phyloP scores from a whole-genome alignment of 2,113 vertebrate species.

The Phyllopteryx taeniolatus region DNA sequence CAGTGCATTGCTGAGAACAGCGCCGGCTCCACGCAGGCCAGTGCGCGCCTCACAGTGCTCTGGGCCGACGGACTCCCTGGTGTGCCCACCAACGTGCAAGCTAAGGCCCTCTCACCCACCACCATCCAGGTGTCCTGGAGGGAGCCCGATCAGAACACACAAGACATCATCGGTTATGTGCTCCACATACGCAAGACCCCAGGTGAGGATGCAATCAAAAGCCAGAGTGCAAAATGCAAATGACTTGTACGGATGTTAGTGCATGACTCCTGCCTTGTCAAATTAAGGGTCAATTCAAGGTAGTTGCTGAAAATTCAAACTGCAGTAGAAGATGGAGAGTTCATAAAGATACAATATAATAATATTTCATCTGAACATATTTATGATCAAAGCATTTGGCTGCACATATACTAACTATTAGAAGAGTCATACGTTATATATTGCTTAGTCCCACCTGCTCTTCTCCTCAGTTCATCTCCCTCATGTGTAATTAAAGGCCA shows the following conservation, averaged over 20 bases:
- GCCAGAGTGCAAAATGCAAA: not conserved
- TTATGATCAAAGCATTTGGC: not conserved
- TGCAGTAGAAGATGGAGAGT: not conserved
- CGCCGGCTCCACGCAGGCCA: constrained; percentile 93
- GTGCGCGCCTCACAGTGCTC: constrained; percentile 90
- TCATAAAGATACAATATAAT: not conserved
- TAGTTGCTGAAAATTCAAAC: not conserved
- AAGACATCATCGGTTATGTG: constrained; percentile 96
- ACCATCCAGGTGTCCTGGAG: constrained; percentile 92
- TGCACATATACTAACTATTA: not conserved
- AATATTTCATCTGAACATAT: not conserved
- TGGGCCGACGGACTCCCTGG: constrained; percentile 92
- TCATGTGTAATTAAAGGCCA: constrained; percentile 60
- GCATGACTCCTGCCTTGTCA: not conserved
- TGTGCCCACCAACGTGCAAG: constrained; percentile 79
- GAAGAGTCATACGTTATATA: not conserved
- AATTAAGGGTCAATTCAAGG: not conserved
- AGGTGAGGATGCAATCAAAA: constrained; percentile 65
- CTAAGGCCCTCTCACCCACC: constrained; percentile 82
- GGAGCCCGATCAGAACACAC: constrained; percentile 86
- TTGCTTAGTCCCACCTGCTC: constrained; percentile 18
- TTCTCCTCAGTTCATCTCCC: constrained; percentile 32
- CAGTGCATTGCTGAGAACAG: constrained; percentile 97
- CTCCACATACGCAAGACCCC: constrained; percentile 89
- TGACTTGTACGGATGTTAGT: not conserved